Conservation (phyloP, 2,797 vertebrate genomes). For the Nannoperca obscura region DNA sequence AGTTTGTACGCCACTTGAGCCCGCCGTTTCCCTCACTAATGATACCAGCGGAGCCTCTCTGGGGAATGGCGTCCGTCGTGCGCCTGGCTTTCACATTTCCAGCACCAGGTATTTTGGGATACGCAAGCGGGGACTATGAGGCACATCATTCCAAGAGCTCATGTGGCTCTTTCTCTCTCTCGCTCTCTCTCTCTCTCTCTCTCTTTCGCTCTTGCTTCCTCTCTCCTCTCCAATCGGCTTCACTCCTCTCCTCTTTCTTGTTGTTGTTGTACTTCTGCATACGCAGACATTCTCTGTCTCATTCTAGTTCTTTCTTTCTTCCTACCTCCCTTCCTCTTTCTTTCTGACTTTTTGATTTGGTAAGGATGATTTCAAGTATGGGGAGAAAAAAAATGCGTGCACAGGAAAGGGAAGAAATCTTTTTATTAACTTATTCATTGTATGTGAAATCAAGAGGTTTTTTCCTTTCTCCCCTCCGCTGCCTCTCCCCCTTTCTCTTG, state of each 20-base stretch:
- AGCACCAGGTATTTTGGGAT: slow-evolving; percentile 89
- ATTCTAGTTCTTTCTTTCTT: slow-evolving; percentile 73
- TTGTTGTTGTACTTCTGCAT: slow-evolving; percentile 87
- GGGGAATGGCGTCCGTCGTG: slow-evolving; percentile 86
- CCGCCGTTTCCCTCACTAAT: slow-evolving; percentile 88
- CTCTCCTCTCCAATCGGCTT: slow-evolving; percentile 73
- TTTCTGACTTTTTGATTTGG: slow-evolving; percentile 83
- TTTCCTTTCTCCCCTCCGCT: slow-evolving; percentile 55
- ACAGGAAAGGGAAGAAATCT: slow-evolving; percentile 74
- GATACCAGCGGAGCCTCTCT: slow-evolving; percentile 88
- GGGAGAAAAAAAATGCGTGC: slow-evolving; percentile 71
- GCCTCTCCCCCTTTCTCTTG: slow-evolving; percentile 72
- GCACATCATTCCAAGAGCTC: slow-evolving; percentile 86
- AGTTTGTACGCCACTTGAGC: slow-evolving; percentile 90
- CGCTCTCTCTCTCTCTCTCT: slow-evolving; percentile 50
- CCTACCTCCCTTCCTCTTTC: slow-evolving; percentile 60
- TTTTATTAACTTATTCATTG: slow-evolving; percentile 91
- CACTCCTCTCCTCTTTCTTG: slow-evolving; percentile 74
- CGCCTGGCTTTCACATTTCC: slow-evolving; percentile 84
- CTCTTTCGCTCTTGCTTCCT: slow-evolving; percentile 54
- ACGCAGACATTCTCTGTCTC: slow-evolving; percentile 82
- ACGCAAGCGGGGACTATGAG: slow-evolving; percentile 85
- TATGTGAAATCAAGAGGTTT: slow-evolving; percentile 87
- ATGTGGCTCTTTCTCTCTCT: slow-evolving; percentile 74
- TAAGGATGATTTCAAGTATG: slow-evolving; percentile 77